phyloP scores from a whole-genome alignment of 2,797 vertebrate species.

The Ctenopoma multispine region DNA sequence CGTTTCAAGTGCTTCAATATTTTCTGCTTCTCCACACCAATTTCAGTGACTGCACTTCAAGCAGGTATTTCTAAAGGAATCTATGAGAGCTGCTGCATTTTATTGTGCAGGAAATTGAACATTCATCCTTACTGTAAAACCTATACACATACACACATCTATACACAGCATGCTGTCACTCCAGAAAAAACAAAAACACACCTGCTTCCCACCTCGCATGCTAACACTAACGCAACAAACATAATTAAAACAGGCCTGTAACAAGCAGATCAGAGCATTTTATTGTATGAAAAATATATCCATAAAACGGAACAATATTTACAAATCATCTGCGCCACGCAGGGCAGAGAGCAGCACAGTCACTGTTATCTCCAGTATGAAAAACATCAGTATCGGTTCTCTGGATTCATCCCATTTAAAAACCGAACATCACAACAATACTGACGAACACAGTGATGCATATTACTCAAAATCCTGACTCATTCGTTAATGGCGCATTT shows the following conservation, averaged over 20 bases:
- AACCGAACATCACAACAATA: conserved; percentile 94
- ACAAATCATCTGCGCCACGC: conserved; percentile 64
- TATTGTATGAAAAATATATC: conserved; percentile 82
- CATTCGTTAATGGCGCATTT: conserved; percentile 17
- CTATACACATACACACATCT: background rate
- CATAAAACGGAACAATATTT: conserved; percentile 76
- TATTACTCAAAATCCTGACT: conserved; percentile 35
- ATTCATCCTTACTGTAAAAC: conserved; percentile 35
- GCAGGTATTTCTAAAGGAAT: conserved; percentile 26
- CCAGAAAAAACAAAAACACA: background rate
- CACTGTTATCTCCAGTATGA: conserved; percentile 72
- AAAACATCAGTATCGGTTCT: conserved; percentile 91
- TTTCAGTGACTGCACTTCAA: conserved; percentile 9
- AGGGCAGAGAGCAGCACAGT: conserved; percentile 52
- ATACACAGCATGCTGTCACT: conserved; percentile 18
- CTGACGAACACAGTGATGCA: conserved; percentile 80
- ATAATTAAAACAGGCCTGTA: conserved; percentile 1
- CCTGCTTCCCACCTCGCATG: background rate
- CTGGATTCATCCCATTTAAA: conserved; percentile 90
- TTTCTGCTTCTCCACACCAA: conserved; percentile 25
- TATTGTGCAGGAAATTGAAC: conserved; percentile 51
- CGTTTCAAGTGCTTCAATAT: conserved; percentile 4
- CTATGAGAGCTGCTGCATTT: conserved; percentile 14
- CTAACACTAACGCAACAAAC: conserved; percentile 8
- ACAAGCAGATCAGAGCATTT: conserved; percentile 64